Conservation (phyloP, 2,797 vertebrate species). For the Coranthus polyacanthus region DNA sequence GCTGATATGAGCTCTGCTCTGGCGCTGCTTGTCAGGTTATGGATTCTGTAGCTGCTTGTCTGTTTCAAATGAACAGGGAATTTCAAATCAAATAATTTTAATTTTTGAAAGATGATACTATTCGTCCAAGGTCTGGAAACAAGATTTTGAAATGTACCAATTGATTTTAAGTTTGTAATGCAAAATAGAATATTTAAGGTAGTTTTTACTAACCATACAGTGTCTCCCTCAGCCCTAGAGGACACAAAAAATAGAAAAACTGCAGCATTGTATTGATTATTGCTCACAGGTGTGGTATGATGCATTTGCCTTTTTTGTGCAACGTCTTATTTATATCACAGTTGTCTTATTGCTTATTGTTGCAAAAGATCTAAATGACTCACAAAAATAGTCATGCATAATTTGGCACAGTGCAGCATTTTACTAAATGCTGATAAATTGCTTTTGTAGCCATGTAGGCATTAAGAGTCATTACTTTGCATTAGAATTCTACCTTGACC, state of each 20-base stretch:
- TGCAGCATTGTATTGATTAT: too few species aligned
- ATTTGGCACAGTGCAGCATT: neutral
- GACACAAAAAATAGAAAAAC: too few species aligned
- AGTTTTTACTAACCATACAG: neutral
- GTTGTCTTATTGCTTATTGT: neutral
- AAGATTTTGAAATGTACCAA: neutral
- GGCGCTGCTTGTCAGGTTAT: too few species aligned
- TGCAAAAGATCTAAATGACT: constrained; percentile 6
- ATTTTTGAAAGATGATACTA: neutral
- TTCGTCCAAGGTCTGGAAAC: neutral
- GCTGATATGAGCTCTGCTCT: too few species aligned
- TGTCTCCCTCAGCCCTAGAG: too few species aligned
- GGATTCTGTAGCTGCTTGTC: neutral
- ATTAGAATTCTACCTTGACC: constrained; percentile 29
- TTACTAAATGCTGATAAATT: constrained; percentile 9
- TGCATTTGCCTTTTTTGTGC: constrained; percentile 7
- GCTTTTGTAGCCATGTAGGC: constrained; percentile 25
- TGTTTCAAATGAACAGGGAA: neutral
- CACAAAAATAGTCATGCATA: constrained; percentile 1
- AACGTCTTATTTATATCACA: neutral
- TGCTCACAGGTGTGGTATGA: neutral
- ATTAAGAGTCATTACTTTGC: constrained; percentile 22
- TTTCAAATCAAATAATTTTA: neutral
- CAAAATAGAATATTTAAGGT: too few species aligned
- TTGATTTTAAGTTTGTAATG: neutral